phyloP scores from a whole-genome alignment of 2,797 vertebrate species.

The Microchirus variegatus region DNA sequence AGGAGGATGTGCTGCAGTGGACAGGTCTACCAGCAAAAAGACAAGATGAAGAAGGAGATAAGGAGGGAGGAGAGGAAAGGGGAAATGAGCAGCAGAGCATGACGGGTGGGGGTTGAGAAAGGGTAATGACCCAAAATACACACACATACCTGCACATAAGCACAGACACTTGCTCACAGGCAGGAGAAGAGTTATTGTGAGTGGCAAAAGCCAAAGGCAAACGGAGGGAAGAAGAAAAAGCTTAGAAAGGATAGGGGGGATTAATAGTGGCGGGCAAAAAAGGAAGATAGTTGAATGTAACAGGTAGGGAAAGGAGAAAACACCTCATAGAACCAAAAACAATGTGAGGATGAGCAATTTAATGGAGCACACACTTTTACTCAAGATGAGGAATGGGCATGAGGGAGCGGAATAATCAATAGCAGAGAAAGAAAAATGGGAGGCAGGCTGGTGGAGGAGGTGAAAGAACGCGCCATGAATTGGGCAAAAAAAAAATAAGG shows the following conservation, averaged over 20 bases:
- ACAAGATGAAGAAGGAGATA: conserved; percentile 43
- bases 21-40: conserved; percentile 52
- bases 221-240: conserved; percentile 10
- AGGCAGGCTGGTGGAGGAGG: conserved; percentile 18
- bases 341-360: conserved; percentile 34
- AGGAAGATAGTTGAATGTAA: conserved; percentile 32
- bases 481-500: conserved; percentile 22
- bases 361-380: conserved; percentile 56
- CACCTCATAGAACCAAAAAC: conserved; percentile 20
- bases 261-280: conserved; percentile 26
- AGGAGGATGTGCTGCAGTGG: conserved; percentile 53
- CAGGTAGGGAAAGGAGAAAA: conserved; percentile 46
- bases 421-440: conserved; percentile 44
- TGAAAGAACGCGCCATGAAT: conserved; percentile 27
- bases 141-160: conserved; percentile 30
- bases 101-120: conserved; percentile 52
- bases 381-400: conserved; percentile 51
- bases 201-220: conserved; percentile 4
- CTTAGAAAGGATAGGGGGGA: conserved; percentile 22
- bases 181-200: conserved; percentile 46
- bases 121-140: conserved; percentile 43
- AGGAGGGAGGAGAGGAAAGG: conserved; percentile 35
- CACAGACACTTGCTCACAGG: conserved; percentile 17
- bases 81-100: conserved; percentile 62
- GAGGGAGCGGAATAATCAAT: conserved; percentile 40